Conservation (phyloP, 2,888 invertebrate genomes). For the Hylaea fasciaria region DNA sequence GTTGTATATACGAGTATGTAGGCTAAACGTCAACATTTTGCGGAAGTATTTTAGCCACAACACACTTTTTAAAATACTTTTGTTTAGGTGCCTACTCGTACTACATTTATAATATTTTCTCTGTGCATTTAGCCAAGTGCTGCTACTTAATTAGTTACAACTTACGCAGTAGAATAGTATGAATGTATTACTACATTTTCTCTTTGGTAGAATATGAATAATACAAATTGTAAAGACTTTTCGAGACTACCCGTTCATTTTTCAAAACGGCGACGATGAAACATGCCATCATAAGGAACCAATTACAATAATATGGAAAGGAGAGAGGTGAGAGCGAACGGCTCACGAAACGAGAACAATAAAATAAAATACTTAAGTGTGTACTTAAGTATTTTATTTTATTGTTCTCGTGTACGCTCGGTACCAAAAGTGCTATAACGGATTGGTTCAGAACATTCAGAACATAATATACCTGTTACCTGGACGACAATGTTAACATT, state of each 20-base stretch:
- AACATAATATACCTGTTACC: not conserved
- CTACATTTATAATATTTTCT: too few relatives aligned
- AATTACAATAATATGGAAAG: conserved; percentile 44
- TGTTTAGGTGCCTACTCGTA: too few relatives aligned
- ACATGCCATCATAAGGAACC: conserved; percentile 37
- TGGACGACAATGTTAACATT: not conserved
- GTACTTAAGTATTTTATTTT: too few relatives aligned
- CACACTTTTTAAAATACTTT: too few relatives aligned
- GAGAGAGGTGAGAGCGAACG: conserved; percentile 46
- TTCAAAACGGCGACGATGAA: conserved; percentile 20
- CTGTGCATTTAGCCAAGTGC: too few relatives aligned
- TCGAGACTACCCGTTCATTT: conserved; percentile 5
- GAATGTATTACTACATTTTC: too few relatives aligned
- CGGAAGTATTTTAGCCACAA: not conserved
- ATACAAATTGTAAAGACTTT: not conserved
- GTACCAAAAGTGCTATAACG: conserved; percentile 4
- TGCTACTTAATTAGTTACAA: too few relatives aligned
- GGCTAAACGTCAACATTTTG: conserved; percentile 3
- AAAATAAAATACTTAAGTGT: conserved; percentile 56
- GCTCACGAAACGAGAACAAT: conserved; percentile 51
- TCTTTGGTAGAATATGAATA: not conserved
- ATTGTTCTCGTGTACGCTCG: conserved; percentile 37
- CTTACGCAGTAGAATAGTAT: too few relatives aligned
- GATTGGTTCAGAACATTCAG: not conserved
- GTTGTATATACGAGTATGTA: conserved; percentile 25